Conservation (phyloP, 2,888 invertebrate genomes). For the Watsonalla binaria region DNA sequence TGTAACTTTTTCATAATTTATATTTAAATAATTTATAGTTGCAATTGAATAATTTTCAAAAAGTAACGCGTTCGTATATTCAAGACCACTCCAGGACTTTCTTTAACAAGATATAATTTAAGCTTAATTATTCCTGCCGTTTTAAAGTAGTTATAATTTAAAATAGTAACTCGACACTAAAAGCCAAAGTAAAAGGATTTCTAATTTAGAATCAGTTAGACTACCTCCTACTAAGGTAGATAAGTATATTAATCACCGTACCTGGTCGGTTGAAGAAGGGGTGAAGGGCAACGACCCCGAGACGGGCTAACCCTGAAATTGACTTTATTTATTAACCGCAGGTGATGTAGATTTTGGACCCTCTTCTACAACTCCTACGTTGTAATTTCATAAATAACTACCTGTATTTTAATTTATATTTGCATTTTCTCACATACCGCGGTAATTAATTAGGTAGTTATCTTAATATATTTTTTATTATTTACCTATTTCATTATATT, state of each 20-base stretch:
- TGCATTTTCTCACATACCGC: too few relatives aligned
- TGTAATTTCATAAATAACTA: neutral
- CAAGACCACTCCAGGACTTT: too few relatives aligned
- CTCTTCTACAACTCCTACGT: slow-evolving; percentile 6
- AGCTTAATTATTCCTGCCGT: too few relatives aligned
- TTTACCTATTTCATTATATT: neutral
- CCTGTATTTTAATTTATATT: too few relatives aligned
- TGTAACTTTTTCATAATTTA: neutral
- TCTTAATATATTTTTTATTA: neutral
- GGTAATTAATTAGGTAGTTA: neutral
- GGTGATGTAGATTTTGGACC: slow-evolving; percentile 22
- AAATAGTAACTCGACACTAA: neutral
- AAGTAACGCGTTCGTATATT: too few relatives aligned
- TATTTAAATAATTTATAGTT: too few relatives aligned
- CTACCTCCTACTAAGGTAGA: slow-evolving; percentile 3
- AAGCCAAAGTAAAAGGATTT: neutral
- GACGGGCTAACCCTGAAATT: slow-evolving; percentile 11
- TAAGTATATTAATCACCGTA: slow-evolving; percentile 39
- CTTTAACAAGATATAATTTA: too few relatives aligned
- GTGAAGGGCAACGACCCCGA: slow-evolving; percentile 32
- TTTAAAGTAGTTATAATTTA: neutral
- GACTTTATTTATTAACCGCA: slow-evolving; percentile 20
- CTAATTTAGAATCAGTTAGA: neutral
- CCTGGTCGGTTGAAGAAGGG: slow-evolving; percentile 18
- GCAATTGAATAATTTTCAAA: too few relatives aligned